Conservation (phyloP, 2,888 invertebrate genomes). For the Tipula vernalis region DNA sequence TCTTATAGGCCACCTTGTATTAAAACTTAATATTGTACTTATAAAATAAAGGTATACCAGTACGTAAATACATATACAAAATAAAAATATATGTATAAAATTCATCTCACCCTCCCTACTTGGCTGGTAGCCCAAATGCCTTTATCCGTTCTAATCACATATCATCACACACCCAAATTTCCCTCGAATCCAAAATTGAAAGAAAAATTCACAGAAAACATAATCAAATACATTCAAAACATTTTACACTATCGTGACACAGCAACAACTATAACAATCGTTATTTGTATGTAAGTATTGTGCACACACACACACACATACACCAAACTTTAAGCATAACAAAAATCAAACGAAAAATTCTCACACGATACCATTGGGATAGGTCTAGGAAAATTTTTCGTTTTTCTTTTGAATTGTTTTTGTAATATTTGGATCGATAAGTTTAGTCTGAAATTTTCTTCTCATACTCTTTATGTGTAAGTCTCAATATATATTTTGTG, state of each 20-base stretch:
- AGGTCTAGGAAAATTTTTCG: conserved; percentile 10
- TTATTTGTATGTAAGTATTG: background rate
- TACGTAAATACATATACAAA: no score
- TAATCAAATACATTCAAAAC: background rate
- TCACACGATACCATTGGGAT: conserved; percentile 4
- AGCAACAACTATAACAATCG: background rate
- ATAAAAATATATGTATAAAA: no score
- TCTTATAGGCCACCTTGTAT: no score
- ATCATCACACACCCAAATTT: background rate
- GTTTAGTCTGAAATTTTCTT: conserved; percentile 11
- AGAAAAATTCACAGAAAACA: background rate
- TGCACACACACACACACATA: background rate
- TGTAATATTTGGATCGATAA: conserved; percentile 11
- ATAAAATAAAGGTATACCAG: no score
- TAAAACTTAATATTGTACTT: no score
- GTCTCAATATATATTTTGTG: background rate
- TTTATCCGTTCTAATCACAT: background rate
- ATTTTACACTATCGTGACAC: background rate
- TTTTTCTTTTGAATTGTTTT: background rate
- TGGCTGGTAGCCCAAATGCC: background rate
- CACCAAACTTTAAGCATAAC: background rate
- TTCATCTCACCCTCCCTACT: no score
- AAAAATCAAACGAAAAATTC: background rate
- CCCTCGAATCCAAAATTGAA: background rate
- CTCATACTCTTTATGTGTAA: background rate